Evolutionary conservation across 2,113 vertebrate genomes (phyloP), one percentile per base, ranked within the genome.

Genomic region (Stegostoma tigrinum): DNA sequence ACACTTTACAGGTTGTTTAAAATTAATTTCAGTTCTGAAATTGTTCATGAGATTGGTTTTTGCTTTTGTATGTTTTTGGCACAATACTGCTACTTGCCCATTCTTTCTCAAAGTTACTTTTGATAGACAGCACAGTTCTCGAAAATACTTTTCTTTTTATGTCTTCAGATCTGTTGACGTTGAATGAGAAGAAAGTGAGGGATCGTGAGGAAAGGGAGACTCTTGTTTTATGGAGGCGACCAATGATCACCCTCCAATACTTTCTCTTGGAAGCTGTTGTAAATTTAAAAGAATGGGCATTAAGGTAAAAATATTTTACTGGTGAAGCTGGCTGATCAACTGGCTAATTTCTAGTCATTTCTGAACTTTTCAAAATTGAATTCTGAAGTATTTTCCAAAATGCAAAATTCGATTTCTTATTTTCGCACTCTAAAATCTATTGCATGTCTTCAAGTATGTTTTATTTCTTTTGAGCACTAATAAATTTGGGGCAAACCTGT

Each of bases 201-300:
- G 99, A 99, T 78, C 98, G 98, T 96, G 98, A 99, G 96, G 98
- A 99, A 96, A 98, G 99, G 85, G 97, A 98, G 96, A 98, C 98
- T 96, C 97, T 99, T 97, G 98, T 99, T 23, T 97, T 99, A 48
- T 99, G 99, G 99, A 98, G 97, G 97, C 98, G 98, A 96, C 99
- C 99, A 0, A 95, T 98, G 45, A 97, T 98, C 97, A 99, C 99
- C 96, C 97, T 99, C 96, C 98, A 99, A 97, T 99, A 99, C 98
- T 99, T 99, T 97, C 98, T 98, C 96, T 97, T 99, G 97, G 99
- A 99, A 98, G 98, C 98, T 19, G 97, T 99, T 97, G 96, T 98
- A 97, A 98, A 98, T 97, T 97, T 98, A 97, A 99, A 99, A 98
- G 98, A 99, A 97, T 99, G 97, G 98, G 98, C 98, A 94, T 97